These are phyloP conservation scores for Panurus biarmicus DNA, from an alignment of 2,113 vertebrate species.

Conservation along the genomic window DNA sequence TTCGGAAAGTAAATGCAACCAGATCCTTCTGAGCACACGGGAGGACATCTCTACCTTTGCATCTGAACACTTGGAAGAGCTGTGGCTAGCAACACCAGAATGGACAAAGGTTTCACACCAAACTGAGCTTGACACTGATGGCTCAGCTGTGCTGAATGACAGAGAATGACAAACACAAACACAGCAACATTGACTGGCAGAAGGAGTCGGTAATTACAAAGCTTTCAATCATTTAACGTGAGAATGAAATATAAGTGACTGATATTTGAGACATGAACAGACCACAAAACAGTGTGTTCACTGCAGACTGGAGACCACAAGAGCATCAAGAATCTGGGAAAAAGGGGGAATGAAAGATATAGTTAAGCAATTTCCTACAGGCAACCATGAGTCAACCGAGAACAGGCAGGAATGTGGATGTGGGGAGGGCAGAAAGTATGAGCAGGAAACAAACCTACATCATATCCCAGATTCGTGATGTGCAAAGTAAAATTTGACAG, in stretches of 20 bases:
- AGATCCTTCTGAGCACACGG: neutral
- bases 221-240: neutral
- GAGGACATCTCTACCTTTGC: neutral
- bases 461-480: neutral
- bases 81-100: neutral
- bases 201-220: neutral
- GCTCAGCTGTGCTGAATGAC: neutral
- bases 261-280: neutral
- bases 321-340: neutral
- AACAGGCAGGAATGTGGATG: neutral
- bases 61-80: neutral
- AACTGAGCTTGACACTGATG: rapidly evolving
- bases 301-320: neutral
- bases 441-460: neutral
- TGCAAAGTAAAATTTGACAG: neutral
- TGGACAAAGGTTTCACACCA: neutral
- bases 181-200: neutral
- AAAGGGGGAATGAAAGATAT: neutral
- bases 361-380: neutral
- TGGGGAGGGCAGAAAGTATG: neutral
- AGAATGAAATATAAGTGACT: neutral
- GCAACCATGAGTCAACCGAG: neutral
- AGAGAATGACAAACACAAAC: neutral
- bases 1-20: neutral
- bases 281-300: neutral